Evolutionary conservation across 30 jellyfish, hydroid and myxozoan genomes (phyloP).

Genomic region (Chrysaora quinquecirrha): DNA sequence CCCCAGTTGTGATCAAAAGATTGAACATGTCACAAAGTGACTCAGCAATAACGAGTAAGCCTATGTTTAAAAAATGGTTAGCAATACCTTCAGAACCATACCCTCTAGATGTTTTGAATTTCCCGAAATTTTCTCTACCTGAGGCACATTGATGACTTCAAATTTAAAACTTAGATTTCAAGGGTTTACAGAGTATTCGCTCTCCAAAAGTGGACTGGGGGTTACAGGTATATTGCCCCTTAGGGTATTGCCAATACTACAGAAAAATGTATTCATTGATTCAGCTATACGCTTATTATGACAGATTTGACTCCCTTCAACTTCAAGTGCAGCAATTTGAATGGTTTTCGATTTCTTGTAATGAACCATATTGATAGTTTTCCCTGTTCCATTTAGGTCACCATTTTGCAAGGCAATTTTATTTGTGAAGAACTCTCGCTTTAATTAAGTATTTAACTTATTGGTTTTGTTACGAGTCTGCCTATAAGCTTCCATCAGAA

Average conservation of each 20-base stretch:
- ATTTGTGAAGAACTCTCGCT: conserved; percentile 27
- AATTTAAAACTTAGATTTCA: not conserved
- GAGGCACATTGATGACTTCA: not conserved
- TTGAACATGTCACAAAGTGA: too few species aligned
- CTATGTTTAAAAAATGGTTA: too few species aligned
- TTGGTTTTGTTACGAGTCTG: conserved; percentile 15
- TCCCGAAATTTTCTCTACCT: not conserved
- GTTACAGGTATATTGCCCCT: not conserved
- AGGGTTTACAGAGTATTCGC: not conserved
- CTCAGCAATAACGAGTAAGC: too few species aligned
- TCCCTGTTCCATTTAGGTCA: not conserved
- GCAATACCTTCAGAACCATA: too few species aligned
- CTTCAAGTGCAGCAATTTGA: not conserved
- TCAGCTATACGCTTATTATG: not conserved
- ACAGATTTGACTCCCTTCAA: not conserved
- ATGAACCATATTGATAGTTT: not conserved
- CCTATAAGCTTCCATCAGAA: conserved; percentile 32
- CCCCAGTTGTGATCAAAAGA: too few species aligned
- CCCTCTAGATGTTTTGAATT: too few species aligned
- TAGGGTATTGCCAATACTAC: not conserved
- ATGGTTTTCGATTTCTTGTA: not conserved
- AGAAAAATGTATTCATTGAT: not conserved
- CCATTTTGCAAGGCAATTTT: not conserved
- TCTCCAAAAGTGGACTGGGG: not conserved
- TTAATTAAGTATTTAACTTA: conserved; percentile 8